Evolutionary conservation across 92 coral and sea anemone species (phyloP).

Genomic region (Chrysogorgia sp.): DNA sequence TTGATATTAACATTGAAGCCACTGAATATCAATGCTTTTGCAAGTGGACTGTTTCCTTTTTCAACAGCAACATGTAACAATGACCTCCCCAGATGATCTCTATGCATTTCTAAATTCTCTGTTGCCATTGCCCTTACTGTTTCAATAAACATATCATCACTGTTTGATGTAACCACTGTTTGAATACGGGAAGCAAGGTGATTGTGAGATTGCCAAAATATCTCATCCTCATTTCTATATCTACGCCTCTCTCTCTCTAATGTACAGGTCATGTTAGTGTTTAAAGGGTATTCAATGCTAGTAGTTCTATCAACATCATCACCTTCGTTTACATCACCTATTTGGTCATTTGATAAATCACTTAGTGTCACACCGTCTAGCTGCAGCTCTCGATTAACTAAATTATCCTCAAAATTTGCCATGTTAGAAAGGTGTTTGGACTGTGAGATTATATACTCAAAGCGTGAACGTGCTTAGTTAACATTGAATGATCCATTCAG

Average conservation of each 20-base stretch:
- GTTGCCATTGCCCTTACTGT: conserved; percentile 34
- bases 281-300: neutral
- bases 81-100: conserved; percentile 47
- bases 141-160: conserved; percentile 39
- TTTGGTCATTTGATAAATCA: conserved; percentile 1
- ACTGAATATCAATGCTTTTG: conserved; percentile 51
- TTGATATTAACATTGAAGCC: conserved; percentile 41
- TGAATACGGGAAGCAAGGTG: conserved; percentile 25
- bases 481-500: conserved; percentile 42
- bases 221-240: conserved; percentile 46
- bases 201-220: conserved; percentile 48
- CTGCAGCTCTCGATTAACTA: conserved; percentile 39
- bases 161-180: conserved; percentile 29
- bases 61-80: conserved; percentile 54
- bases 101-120: conserved; percentile 3
- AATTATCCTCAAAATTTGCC: conserved; percentile 40
- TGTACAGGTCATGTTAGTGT: conserved; percentile 12
- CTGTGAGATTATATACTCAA: conserved; percentile 39
- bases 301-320: conserved; percentile 2
- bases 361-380: conserved; percentile 30
- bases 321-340: conserved; percentile 1
- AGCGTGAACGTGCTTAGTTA: conserved; percentile 42
- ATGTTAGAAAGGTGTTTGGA: conserved; percentile 42
- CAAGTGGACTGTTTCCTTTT: conserved; percentile 40
- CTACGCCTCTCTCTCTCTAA: conserved; percentile 50